These are phyloP conservation scores for Drosophila mimica DNA, from an alignment of 2,888 invertebrate genomes.

Conservation along the genomic window DNA sequence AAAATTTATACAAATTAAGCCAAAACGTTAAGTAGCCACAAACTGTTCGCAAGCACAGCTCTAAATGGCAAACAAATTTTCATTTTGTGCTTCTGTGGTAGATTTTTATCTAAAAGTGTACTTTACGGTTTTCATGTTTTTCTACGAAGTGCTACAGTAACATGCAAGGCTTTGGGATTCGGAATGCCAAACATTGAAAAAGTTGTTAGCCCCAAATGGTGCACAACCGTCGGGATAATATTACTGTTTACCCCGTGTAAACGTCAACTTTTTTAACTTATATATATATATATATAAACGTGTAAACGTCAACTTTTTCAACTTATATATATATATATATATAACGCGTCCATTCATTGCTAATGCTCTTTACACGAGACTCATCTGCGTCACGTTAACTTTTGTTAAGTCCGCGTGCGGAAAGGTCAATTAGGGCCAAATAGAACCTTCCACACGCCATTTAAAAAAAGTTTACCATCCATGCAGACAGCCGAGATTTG, in stretches of 20 bases:
- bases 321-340: not conserved
- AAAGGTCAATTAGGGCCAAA: conserved; percentile 50
- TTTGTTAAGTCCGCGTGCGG: conserved; percentile 26
- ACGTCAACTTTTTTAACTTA: not conserved
- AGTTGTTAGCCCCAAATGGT: not conserved
- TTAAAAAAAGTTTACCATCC: conserved; percentile 14
- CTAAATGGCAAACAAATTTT: conserved; percentile 28
- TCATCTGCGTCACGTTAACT: conserved; percentile 49
- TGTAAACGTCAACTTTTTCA: conserved; percentile 20
- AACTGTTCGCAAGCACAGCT: conserved; percentile 20
- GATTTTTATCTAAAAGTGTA: conserved; percentile 41
- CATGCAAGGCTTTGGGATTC: conserved; percentile 16
- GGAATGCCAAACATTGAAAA: conserved; percentile 16
- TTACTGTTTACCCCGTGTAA: conserved; percentile 38
- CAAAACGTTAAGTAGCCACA: conserved; percentile 23
- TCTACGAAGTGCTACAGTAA: not conserved
- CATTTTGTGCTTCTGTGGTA: conserved; percentile 14
- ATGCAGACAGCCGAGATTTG: conserved; percentile 10
- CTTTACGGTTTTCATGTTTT: not conserved
- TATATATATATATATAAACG: not conserved
- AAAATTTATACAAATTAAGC: conserved; percentile 34
- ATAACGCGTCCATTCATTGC: conserved; percentile 13
- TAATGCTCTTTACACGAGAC: conserved; percentile 25
- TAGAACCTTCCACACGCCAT: conserved; percentile 6
- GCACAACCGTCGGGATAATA: conserved; percentile 7